Evolutionary conservation across 2,888 invertebrate genomes (phyloP).

Genomic region (Tenthredo scrophulariae): DNA sequence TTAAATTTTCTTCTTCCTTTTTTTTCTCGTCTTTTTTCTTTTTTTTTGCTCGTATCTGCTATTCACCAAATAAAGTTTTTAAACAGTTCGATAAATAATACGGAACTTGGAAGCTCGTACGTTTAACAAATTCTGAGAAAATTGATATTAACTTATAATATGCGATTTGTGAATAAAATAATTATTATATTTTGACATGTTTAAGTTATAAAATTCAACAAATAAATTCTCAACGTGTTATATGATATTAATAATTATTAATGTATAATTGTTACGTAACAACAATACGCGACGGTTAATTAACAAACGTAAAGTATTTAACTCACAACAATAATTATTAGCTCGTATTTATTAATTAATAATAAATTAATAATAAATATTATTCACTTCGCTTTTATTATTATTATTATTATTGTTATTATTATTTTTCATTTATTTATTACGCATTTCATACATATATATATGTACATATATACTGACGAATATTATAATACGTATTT

Average conservation of each 20-base stretch:
- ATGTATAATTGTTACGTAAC: neutral
- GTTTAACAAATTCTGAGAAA: neutral
- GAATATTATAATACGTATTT: neutral
- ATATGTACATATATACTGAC: neutral
- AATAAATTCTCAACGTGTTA: conserved; percentile 15
- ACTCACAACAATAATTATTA: conserved; percentile 35
- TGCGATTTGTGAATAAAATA: neutral
- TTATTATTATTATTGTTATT: neutral
- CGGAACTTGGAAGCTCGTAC: conserved; percentile 7
- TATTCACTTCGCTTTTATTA: conserved; percentile 2
- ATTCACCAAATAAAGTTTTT: neutral
- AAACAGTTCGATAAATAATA: neutral
- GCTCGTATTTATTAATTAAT: neutral
- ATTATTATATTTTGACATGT: neutral
- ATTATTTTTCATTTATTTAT: conserved; percentile 5
- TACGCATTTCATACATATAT: neutral
- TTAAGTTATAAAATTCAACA: conserved; percentile 1
- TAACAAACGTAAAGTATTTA: conserved; percentile 38
- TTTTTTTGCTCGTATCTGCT: neutral
- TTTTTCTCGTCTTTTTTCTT: neutral
- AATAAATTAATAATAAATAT: neutral
- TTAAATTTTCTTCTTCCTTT: neutral
- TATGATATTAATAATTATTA: neutral
- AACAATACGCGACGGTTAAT: neutral
- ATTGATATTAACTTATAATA: neutral